Base-by-base conservation (phyloP, 1,140 invertebrate species). In the Acromyrmex echinatior region DNA sequence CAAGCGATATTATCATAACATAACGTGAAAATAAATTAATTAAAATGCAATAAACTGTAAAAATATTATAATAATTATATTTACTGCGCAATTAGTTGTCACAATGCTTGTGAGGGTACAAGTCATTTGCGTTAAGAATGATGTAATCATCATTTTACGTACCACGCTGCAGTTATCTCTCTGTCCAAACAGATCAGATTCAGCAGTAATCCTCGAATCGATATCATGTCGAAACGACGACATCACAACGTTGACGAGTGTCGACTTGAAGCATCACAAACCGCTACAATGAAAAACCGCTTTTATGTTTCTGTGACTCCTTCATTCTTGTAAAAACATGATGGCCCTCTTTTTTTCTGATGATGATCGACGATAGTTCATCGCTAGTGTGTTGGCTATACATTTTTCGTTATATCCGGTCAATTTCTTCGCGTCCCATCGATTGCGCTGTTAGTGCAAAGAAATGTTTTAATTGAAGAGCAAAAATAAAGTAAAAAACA, bases 191-290 rank as follows among this genome's bases (percentile, higher is more conserved):
- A 82, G 80, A 82, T 82, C 68, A 82, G 35, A 49, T 12, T 74
- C 12, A 14, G 4, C 56, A 21, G 80, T 82, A 60, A 73, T 60
- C 79, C 5, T 7, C 39, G 86, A 74, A 85, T 89, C 88, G 86
- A 89, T 88, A 88, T 73, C 31, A 68, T 85, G 77, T 89, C 79
- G 86, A 88, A 62, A 81, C 25, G 39, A 58, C 45, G 86, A 39
- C n/a, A 53, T 73, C 49, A 31, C 78, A 7, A 84, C 35, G 51
- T 73, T 39, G 53, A 74, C 45, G 62, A 35, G 35, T 62, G 35
- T 49, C 66, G 18, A 85, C 66, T 78, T 84, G 25, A n/a, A 58
- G 35, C 25, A 10, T 53, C 21, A 21, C 86, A 78, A 87, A 78
- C 66, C 51, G 56, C 58, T 16, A 51, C 58, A 53, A 35, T 35